phyloP scores from a whole-genome alignment of 2,797 vertebrate genomes.

The Darevskia mixta region DNA sequence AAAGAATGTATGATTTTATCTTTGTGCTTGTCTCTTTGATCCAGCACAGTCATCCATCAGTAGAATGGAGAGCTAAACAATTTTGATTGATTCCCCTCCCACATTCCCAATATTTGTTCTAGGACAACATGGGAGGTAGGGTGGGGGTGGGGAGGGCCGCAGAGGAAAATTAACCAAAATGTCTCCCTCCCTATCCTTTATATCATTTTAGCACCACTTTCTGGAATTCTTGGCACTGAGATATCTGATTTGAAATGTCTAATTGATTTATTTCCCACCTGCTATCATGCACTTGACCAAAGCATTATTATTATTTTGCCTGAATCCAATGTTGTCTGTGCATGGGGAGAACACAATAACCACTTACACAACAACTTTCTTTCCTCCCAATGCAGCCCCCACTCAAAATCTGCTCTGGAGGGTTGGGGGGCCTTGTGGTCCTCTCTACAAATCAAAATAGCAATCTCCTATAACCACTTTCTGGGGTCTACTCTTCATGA shows the following conservation, averaged over 20 bases:
- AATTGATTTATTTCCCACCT: neutral
- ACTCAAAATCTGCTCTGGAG: too few species aligned
- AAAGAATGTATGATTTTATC: neutral
- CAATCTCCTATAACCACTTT: neutral
- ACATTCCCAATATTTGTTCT: neutral
- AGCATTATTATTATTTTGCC: too few species aligned
- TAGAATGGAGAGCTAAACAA: neutral
- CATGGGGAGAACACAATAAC: too few species aligned
- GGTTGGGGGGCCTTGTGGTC: neutral
- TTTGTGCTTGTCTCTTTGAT: neutral
- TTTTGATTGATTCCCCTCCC: neutral
- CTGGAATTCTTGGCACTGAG: neutral
- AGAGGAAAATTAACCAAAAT: neutral
- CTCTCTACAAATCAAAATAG: neutral
- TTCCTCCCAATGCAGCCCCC: too few species aligned
- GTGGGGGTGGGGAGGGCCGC: too few species aligned
- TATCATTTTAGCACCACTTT: neutral
- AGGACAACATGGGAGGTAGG: neutral
- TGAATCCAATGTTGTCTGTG: too few species aligned
- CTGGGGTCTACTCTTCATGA: neutral
- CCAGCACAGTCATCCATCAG: neutral
- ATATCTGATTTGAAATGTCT: neutral
- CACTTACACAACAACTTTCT: too few species aligned
- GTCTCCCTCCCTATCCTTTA: neutral
- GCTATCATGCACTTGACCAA: neutral